Conservation (phyloP, 2,888 invertebrate species). For the Eupithecia pulchellata region DNA sequence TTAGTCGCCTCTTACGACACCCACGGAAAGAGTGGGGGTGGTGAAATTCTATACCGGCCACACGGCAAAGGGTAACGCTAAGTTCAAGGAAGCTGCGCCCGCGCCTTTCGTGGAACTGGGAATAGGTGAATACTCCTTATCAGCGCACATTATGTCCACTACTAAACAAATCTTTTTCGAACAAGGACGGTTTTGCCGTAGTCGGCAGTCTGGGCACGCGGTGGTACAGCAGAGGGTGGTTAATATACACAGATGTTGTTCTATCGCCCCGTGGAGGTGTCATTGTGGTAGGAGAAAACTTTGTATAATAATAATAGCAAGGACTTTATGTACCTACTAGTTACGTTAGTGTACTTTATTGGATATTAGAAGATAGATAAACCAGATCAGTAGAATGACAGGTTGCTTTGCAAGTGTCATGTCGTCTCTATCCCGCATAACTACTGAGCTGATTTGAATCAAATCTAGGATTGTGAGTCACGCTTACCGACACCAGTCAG, state of each 20-base stretch:
- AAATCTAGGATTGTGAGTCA: slow-evolving; percentile 45
- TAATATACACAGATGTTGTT: neutral
- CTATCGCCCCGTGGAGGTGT: no score
- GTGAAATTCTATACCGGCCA: no score
- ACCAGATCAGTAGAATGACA: neutral
- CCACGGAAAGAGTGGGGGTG: no score
- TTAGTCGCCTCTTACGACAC: no score
- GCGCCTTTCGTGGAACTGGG: slow-evolving; percentile 33
- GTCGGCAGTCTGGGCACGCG: neutral
- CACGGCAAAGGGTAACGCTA: no score
- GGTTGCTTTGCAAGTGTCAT: neutral
- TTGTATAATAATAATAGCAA: neutral
- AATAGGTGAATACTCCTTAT: neutral
- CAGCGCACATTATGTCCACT: neutral
- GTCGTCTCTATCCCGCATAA: slow-evolving; percentile 19
- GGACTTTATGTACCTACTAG: no score
- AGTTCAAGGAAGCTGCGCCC: slow-evolving; percentile 37
- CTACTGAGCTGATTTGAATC: slow-evolving; percentile 32
- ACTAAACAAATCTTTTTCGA: neutral
- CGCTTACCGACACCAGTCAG: slow-evolving; percentile 36
- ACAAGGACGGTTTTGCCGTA: neutral
- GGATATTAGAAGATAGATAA: no score
- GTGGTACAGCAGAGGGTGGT: neutral
- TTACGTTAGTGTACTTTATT: no score
- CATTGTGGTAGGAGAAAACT: slow-evolving; percentile 8